phyloP scores from a whole-genome alignment of 2,113 vertebrate genomes.

The Romanogobio albipinnatus region DNA sequence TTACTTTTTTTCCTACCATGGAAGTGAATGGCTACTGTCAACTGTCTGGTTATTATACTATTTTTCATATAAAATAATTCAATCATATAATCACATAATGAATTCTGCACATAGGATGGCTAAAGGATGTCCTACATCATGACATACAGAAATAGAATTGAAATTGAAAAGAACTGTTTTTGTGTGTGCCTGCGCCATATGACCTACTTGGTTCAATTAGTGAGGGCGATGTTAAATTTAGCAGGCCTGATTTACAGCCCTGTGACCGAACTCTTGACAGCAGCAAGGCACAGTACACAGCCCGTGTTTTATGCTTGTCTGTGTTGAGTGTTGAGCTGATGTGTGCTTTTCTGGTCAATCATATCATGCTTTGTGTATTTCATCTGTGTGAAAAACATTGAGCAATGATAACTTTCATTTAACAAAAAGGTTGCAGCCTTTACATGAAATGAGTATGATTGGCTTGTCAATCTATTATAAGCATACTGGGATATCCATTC shows the following conservation, averaged over 20 bases:
- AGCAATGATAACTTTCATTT: not conserved
- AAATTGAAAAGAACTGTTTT: constrained; percentile 38
- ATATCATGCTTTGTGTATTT: not conserved
- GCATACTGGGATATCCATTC: not conserved
- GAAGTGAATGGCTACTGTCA: too few species aligned
- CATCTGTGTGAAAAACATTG: not conserved
- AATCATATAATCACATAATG: not conserved
- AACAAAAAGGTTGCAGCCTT: not conserved
- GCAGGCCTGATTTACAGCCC: constrained; percentile 40
- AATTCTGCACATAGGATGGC: not conserved
- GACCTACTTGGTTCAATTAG: constrained; percentile 54
- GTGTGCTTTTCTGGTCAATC: not conserved
- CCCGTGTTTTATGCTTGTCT: not conserved
- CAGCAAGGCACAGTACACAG: not conserved
- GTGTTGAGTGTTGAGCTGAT: not conserved
- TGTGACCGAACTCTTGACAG: constrained; percentile 39
- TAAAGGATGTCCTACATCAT: constrained; percentile 1
- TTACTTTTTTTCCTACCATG: too few species aligned
- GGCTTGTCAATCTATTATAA: not conserved
- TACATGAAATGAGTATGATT: not conserved
- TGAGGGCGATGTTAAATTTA: constrained; percentile 54
- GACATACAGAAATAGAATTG: constrained; percentile 5
- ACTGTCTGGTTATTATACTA: not conserved
- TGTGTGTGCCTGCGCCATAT: constrained; percentile 37
- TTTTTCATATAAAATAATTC: not conserved